Base-by-base conservation (phyloP, 2,113 vertebrate species). In the Neogale vison region DNA sequence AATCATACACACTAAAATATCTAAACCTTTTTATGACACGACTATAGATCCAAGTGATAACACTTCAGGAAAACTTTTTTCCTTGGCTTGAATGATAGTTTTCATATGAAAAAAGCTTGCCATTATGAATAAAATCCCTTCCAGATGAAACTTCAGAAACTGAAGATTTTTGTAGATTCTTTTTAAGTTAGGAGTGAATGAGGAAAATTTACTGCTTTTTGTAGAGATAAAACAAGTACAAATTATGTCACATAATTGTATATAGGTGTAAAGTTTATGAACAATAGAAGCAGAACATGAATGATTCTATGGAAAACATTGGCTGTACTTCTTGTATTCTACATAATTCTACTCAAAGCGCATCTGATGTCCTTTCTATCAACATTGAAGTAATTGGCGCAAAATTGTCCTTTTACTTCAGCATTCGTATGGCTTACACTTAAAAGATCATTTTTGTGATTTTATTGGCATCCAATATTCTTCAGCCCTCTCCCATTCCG, bases 211-310 rank as follows among this genome's bases (percentile, higher is more conserved):
- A 90, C 24, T 77, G 31, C 6, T 90, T 82, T 90, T 67, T 50
- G 17, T 76, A 69, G 61, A 55, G 45, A 65, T 91, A 50, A 71
- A 34, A 47, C 7, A 59, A 76, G 50, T n/a, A 88, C 26, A 81
- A 67, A 55, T 57, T 72, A 79, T 72, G 45, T n/a, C 90, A 39
- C 50, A 61, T 71, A 86, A 85, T 82, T 90, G 36, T 61, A 79
- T 61, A 86, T 29, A 94, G 84, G 20, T 21, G 7, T 85, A 92
- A 95, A 88, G 6, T 31, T 88, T 7, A 88, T 29, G 11, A 72
- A 88, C 95, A 89, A 87, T 57, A 67, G 26, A 96, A 96, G 29
- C 55, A 97, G 52, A 47, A 39, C 13, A 29, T 80, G n/a, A 50
- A 89, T 76, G 31, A 81, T 84, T 93, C n/a, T 85, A 26, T 52